phyloP scores from a whole-genome alignment of 2,888 invertebrate species.

The Acleris emargana region DNA sequence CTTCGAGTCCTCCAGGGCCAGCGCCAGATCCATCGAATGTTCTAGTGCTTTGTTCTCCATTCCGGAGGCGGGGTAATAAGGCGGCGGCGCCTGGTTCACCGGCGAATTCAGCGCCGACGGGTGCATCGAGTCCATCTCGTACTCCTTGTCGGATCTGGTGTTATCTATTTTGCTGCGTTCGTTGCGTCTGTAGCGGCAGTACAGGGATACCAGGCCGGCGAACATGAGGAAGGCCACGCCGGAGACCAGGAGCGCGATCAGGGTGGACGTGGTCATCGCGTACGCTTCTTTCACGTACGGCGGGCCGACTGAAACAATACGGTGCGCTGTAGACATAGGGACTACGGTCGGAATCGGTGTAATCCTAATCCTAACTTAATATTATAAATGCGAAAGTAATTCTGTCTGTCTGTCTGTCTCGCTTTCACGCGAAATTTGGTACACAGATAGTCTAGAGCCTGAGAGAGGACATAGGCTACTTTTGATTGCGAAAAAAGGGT shows the following conservation, averaged over 20 bases:
- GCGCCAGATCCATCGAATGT: constrained; percentile 92
- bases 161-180: constrained; percentile 91
- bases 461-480: too few relatives aligned
- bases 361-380: too few relatives aligned
- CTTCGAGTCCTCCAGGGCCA: constrained; percentile 93
- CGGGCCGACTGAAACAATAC: constrained; percentile 86
- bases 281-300: constrained; percentile 92
- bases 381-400: too few relatives aligned
- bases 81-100: constrained; percentile 94
- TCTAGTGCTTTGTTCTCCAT: constrained; percentile 96
- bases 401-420: too few relatives aligned
- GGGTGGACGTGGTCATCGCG: constrained; percentile 89
- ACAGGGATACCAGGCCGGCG: constrained; percentile 89
- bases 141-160: constrained; percentile 87
- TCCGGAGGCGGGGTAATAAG: constrained; percentile 92
- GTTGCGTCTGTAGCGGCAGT: constrained; percentile 93
- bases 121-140: constrained; percentile 94
- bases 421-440: too few relatives aligned
- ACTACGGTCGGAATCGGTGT: too few relatives aligned
- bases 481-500: too few relatives aligned
- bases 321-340: constrained; percentile 1
- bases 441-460: too few relatives aligned
- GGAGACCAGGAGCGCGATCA: constrained; percentile 90
- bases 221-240: constrained; percentile 92
- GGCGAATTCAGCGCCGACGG: constrained; percentile 91